Conservation (phyloP, 2,113 vertebrate genomes). For the Dicrurus megarhynchus region DNA sequence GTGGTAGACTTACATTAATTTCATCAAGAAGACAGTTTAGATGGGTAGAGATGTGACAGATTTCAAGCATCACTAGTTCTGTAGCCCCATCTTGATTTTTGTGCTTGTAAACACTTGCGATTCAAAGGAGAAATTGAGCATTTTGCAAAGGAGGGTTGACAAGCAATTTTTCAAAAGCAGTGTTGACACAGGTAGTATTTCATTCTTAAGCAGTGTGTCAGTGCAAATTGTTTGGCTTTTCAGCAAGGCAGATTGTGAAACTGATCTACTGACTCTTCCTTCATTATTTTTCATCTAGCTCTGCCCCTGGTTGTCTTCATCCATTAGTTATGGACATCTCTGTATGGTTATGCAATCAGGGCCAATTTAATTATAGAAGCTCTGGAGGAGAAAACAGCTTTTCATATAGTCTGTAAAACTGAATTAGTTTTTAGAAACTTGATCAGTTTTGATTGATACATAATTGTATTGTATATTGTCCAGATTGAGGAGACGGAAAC, state of each 20-base stretch:
- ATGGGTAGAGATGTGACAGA: rapidly evolving
- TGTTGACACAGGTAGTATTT: not conserved
- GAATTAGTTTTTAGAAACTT: not conserved
- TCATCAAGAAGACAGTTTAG: not conserved
- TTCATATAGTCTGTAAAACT: not conserved
- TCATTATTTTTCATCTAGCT: not conserved
- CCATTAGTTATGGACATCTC: not conserved
- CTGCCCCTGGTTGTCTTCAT: not conserved
- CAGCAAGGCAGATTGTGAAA: not conserved
- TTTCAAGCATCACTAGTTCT: not conserved
- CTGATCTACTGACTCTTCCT: not conserved
- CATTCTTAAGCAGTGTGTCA: not conserved
- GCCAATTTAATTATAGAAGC: not conserved
- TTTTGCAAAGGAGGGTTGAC: not conserved
- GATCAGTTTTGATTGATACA: not conserved
- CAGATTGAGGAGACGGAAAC: not conserved
- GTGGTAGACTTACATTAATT: not conserved
- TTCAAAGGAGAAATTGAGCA: not conserved
- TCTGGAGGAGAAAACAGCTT: not conserved
- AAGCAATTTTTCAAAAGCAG: not conserved
- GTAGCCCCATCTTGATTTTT: not conserved
- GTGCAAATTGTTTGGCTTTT: not conserved
- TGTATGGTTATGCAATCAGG: not conserved
- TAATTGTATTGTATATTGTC: not conserved
- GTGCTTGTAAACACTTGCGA: not conserved